Evolutionary conservation across 2,797 vertebrate genomes (phyloP), one percentile per base, ranked within the genome.

Genomic region (Iguana delicatissima): DNA sequence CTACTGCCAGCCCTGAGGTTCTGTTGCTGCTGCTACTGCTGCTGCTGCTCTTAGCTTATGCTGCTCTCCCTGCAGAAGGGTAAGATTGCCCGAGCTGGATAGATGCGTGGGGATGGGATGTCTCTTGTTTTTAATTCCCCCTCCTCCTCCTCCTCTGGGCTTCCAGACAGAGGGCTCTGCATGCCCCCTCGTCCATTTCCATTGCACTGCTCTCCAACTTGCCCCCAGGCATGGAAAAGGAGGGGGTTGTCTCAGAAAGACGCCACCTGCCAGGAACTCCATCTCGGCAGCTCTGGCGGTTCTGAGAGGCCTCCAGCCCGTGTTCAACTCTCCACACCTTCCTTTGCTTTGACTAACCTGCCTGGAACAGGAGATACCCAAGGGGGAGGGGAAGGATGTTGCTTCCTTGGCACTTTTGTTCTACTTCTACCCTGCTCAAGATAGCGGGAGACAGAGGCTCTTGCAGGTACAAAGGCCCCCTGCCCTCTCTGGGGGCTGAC

Each of bases 41-140:
- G 2, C 29, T 69, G 5, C 64, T 67, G 57, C n/a, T 97, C 83
- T 88, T 97, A 91, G 42, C 93, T 46, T 89, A 92, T 90, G 85
- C 88, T 91, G 86, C 88, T 92, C 84, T 97, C 14, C 94, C 96
- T 94, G 95, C 89, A 87, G 94, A 92, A 52, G 96, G 97, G 94
- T 97, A 98, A 97, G 97, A 92, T 91, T 95, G 85, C 94, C n/a
- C 77, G 77, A 72, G 95, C 91, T 38, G 9, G 14, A 20, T 22
- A 6, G 38, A 62, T 26, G 32, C 6, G 29, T 20, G 14, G 95
- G 94, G 95, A 91, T 94, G 92, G 88, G 79, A 16, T 16, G n/a
- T 82, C 88, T 85, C n/a, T 10, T 22, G 14, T 55, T 16, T 42
- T 42, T 46, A 46, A 46, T 46, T 46, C n/a, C 26, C 18, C 50